Percentiles rank a stretch among this genome's conserved stretches.
These are phyloP conservation scores for Ferrisia virgata DNA, from an alignment of 2,888 invertebrate genomes.

Conservation along the genomic window DNA sequence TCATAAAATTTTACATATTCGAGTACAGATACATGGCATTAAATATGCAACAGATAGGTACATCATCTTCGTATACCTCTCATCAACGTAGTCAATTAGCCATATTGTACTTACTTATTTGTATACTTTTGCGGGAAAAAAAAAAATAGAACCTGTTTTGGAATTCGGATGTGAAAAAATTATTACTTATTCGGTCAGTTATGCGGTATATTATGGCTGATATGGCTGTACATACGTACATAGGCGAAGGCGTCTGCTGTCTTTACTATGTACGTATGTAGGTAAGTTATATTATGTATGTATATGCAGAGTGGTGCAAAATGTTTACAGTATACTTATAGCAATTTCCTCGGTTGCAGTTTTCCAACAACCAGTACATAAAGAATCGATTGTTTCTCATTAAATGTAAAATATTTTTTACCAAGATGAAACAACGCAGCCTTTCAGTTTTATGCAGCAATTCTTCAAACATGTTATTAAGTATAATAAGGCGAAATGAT, in stretches of 20 bases:
- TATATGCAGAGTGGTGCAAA: neutral
- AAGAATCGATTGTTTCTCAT: conserved; percentile 44
- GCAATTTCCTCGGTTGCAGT: conserved; percentile 32
- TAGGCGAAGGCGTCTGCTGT: too few relatives aligned
- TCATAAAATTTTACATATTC: neutral
- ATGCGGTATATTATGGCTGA: too few relatives aligned
- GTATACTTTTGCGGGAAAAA: neutral
- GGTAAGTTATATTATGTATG: neutral
- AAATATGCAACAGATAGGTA: neutral
- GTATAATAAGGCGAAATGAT: conserved; percentile 46
- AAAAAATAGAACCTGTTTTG: neutral
- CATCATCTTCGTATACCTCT: neutral
- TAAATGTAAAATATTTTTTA: conserved; percentile 37
- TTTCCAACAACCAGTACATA: conserved; percentile 31
- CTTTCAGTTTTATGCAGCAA: conserved; percentile 31
- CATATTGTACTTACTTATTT: neutral
- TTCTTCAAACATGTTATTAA: conserved; percentile 41
- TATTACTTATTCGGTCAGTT: neutral
- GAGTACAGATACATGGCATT: neutral
- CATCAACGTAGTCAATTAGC: too few relatives aligned
- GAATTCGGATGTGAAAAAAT: neutral
- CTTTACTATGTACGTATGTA: too few relatives aligned
- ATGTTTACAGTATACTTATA: neutral
- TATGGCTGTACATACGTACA: too few relatives aligned
- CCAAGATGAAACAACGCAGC: conserved; percentile 2